phyloP scores from a whole-genome alignment of 1,140 invertebrate genomes.

The Brachionus angularis region DNA sequence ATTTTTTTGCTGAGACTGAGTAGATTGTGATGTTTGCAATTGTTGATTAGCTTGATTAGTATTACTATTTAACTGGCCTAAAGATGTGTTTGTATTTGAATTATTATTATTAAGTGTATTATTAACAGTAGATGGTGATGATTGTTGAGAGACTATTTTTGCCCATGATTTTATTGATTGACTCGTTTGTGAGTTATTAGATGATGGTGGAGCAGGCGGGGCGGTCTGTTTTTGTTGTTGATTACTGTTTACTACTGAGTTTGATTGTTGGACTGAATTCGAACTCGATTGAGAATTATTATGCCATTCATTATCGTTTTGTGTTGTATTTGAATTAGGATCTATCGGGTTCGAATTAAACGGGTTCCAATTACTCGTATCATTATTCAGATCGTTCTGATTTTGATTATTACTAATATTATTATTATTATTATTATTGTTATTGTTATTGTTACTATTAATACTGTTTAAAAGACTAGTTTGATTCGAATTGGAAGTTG shows the following conservation, averaged over 20 bases:
- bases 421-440: too few species aligned
- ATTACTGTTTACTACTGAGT: neutral
- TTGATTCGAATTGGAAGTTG: too few species aligned
- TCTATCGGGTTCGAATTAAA: neutral
- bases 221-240: neutral
- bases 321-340: too few species aligned
- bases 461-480: too few species aligned
- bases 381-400: too few species aligned
- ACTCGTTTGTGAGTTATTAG: too few species aligned
- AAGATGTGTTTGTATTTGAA: neutral
- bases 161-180: constrained; percentile 35
- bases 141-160: constrained; percentile 38
- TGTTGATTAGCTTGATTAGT: neutral
- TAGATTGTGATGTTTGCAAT: neutral
- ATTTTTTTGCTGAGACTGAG: constrained; percentile 35
- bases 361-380: constrained; percentile 18
- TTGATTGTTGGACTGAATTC: neutral
- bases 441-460: too few species aligned
- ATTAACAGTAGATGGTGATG: constrained; percentile 9
- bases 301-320: too few species aligned
- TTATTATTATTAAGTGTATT: neutral
- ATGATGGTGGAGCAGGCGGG: neutral
- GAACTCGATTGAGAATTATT: too few species aligned
- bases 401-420: too few species aligned
- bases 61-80: neutral